Percentiles rank a stretch among this genome's conserved stretches.
Evolutionary conservation across 2,888 invertebrate species (phyloP).

Genomic region (Terebella lapidaria): DNA sequence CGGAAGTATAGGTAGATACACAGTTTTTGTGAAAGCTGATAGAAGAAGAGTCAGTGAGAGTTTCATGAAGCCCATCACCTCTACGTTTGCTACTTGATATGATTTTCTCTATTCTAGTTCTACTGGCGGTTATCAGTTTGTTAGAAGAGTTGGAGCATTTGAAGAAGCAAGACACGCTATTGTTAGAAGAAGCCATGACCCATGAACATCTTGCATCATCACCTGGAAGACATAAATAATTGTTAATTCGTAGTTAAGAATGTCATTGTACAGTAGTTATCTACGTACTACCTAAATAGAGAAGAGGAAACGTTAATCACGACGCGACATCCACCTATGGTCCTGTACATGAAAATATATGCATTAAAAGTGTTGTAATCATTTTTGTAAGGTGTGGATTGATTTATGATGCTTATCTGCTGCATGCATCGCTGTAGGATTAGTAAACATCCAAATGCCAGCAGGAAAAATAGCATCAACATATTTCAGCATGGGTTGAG

Average conservation of each 20-base stretch:
- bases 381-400: too few relatives aligned
- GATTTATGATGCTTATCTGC: too few relatives aligned
- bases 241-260: neutral
- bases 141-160: neutral
- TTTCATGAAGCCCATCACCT: neutral
- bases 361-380: too few relatives aligned
- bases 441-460: too few relatives aligned
- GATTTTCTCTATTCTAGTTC: neutral
- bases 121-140: neutral
- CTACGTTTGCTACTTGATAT: neutral
- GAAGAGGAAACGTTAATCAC: too few relatives aligned
- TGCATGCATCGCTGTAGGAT: too few relatives aligned
- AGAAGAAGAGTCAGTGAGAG: neutral
- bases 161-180: neutral
- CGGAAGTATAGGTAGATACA: neutral
- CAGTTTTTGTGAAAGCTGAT: neutral
- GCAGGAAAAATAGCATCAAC: too few relatives aligned
- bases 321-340: too few relatives aligned
- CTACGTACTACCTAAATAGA: too few relatives aligned
- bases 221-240: neutral
- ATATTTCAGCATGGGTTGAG: too few relatives aligned
- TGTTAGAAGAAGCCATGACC: neutral
- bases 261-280: too few relatives aligned
- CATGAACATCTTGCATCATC: neutral
- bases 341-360: too few relatives aligned